A percentile compares a stretch with the other conserved stretches of the same genome.
phyloP scores from a whole-genome alignment of 1,140 invertebrate species.

The Ectropis grisescens region DNA sequence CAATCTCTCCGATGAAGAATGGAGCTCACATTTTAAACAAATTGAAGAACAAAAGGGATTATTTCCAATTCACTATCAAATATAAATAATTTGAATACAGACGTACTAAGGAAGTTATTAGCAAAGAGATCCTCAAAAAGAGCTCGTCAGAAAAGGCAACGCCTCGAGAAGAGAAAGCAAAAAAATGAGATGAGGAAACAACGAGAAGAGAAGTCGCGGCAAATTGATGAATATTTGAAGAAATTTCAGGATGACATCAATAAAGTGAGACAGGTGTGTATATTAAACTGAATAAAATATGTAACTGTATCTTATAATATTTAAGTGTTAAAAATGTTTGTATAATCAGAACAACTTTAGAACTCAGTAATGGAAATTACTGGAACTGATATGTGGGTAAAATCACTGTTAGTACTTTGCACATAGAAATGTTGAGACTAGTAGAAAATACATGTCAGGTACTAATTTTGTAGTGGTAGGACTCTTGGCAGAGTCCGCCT shows the following conservation, averaged over 20 bases:
- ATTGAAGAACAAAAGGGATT: constrained; percentile 57
- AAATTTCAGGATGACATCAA: constrained; percentile 74
- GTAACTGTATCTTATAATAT: too few species aligned
- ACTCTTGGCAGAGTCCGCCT: too few species aligned
- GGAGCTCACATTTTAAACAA: constrained; percentile 62
- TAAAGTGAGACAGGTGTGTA: constrained; percentile 71
- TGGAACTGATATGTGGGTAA: too few species aligned
- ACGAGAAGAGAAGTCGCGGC: constrained; percentile 57
- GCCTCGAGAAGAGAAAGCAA: constrained; percentile 47
- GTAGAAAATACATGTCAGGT: too few species aligned
- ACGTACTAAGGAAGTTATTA: constrained; percentile 59
- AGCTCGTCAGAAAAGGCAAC: constrained; percentile 62
- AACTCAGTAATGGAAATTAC: too few species aligned
- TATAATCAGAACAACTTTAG: too few species aligned
- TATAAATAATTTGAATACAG: constrained; percentile 53
- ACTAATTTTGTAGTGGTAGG: too few species aligned
- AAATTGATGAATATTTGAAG: constrained; percentile 74
- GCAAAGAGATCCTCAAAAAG: constrained; percentile 72
- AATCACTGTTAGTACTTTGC: too few species aligned
- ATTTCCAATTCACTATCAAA: constrained; percentile 51
- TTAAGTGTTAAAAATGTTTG: too few species aligned
- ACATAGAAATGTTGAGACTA: too few species aligned
- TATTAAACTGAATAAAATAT: neutral
- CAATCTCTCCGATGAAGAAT: constrained; percentile 64
- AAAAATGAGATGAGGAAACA: constrained; percentile 49